These are phyloP conservation scores for Magallana angulata DNA, from an alignment of 1,140 invertebrate genomes.

Conservation along the genomic window DNA sequence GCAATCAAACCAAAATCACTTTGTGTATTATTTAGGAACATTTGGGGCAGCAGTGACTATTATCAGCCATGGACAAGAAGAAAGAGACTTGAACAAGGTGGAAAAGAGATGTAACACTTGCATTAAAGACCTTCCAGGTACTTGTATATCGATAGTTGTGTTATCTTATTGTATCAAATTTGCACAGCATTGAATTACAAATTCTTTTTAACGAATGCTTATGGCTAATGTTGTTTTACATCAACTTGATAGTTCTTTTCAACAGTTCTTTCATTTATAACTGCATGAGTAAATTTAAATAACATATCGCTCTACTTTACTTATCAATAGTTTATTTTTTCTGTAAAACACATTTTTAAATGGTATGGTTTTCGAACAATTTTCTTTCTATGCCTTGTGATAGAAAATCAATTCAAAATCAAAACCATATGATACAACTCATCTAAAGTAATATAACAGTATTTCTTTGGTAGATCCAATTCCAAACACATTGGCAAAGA, in stretches of 20 bases:
- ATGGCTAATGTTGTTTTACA: background rate
- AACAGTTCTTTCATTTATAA: background rate
- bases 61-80: conserved; percentile 70
- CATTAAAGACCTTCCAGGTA: conserved; percentile 74
- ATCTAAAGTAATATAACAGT: too few species aligned
- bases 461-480: conserved; percentile 70
- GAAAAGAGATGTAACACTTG: conserved; percentile 72
- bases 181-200: background rate
- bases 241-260: background rate
- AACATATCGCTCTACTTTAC: too few species aligned
- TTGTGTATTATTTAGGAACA: conserved; percentile 66
- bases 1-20: too few species aligned
- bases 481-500: conserved; percentile 69
- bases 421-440: too few species aligned
- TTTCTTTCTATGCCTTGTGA: too few species aligned
- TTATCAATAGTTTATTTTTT: too few species aligned
- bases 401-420: too few species aligned
- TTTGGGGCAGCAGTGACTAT: conserved; percentile 75
- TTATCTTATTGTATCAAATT: background rate
- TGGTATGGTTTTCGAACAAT: too few species aligned
- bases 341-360: too few species aligned
- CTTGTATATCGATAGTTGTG: background rate
- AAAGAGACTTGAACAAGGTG: conserved; percentile 65
- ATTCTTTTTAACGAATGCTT: background rate
- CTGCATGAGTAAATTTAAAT: background rate